A percentile compares a stretch with the other conserved stretches of the same genome.
Evolutionary conservation across 1,140 invertebrate genomes (phyloP).

Genomic region (Steinernema khuongi): DNA sequence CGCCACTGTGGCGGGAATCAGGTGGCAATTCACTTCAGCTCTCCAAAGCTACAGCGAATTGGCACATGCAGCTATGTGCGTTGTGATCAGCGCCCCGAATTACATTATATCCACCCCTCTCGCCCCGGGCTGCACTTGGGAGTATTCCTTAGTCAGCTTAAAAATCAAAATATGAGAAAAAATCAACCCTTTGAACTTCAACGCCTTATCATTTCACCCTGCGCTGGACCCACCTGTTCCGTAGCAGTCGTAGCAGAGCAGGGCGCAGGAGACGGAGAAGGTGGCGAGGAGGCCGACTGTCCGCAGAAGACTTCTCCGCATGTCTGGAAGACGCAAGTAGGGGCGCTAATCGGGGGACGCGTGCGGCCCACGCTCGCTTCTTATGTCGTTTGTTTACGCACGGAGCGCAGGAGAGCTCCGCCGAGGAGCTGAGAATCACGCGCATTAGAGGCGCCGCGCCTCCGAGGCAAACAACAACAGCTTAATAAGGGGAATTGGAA

Average conservation of each 20-base stretch:
- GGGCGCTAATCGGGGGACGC: neutral
- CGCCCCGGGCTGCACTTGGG: too few relatives aligned
- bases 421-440: neutral
- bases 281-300: neutral
- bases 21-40: too few relatives aligned
- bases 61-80: too few relatives aligned
- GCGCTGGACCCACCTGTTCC: too few relatives aligned
- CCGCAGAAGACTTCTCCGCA: neutral
- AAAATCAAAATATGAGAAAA: too few relatives aligned
- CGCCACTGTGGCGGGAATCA: too few relatives aligned
- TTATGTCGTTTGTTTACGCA: neutral
- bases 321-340: constrained; percentile 1
- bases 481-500: neutral
- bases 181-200: too few relatives aligned
- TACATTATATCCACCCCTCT: too few relatives aligned
- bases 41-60: too few relatives aligned
- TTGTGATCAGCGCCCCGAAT: too few relatives aligned
- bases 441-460: neutral
- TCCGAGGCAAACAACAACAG: neutral
- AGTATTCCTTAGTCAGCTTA: too few relatives aligned
- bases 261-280: neutral
- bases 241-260: constrained; percentile 36
- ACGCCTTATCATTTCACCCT: too few relatives aligned
- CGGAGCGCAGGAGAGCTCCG: neutral
- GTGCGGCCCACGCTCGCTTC: neutral